A percentile compares a stretch with the other conserved stretches of the same genome.
Conservation (phyloP, 2,797 vertebrate species). For the Argentina silus region DNA sequence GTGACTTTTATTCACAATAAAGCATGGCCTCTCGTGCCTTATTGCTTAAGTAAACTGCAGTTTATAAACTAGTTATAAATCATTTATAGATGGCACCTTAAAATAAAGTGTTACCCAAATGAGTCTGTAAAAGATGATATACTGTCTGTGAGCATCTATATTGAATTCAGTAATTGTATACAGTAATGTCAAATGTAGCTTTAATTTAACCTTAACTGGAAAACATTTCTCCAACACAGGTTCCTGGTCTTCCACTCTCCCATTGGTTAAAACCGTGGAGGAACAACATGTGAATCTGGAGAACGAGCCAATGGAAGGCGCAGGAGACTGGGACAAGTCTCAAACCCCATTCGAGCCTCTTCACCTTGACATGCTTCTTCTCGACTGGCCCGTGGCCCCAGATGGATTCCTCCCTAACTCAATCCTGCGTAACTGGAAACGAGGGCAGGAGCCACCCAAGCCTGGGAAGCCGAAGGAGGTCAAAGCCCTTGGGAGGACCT, state of each 20-base stretch:
- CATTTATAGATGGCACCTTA: too few relatives aligned
- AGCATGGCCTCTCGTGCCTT: too few relatives aligned
- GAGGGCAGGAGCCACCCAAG: background rate
- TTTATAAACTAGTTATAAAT: too few relatives aligned
- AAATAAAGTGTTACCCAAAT: too few relatives aligned
- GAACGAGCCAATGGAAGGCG: constrained; percentile 6
- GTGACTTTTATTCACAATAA: too few relatives aligned
- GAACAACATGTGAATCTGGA: background rate
- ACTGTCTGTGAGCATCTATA: too few relatives aligned
- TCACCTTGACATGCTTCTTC: background rate
- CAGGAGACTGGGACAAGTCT: background rate
- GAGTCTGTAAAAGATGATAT: too few relatives aligned
- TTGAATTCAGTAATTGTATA: too few relatives aligned
- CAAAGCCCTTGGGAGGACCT: constrained; percentile 1
- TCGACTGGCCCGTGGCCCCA: constrained; percentile 50
- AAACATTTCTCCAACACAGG: background rate
- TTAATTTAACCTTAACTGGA: too few relatives aligned
- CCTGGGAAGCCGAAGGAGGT: background rate
- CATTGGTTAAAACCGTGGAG: background rate
- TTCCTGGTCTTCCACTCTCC: background rate
- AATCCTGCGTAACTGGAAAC: constrained; percentile 36
- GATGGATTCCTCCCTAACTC: constrained; percentile 61
- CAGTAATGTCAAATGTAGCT: too few relatives aligned
- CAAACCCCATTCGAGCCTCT: background rate
- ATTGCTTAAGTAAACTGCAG: too few relatives aligned